phyloP scores from a whole-genome alignment of 64 coral and sea anemone genomes.

The Dendronephthya gigantea region DNA sequence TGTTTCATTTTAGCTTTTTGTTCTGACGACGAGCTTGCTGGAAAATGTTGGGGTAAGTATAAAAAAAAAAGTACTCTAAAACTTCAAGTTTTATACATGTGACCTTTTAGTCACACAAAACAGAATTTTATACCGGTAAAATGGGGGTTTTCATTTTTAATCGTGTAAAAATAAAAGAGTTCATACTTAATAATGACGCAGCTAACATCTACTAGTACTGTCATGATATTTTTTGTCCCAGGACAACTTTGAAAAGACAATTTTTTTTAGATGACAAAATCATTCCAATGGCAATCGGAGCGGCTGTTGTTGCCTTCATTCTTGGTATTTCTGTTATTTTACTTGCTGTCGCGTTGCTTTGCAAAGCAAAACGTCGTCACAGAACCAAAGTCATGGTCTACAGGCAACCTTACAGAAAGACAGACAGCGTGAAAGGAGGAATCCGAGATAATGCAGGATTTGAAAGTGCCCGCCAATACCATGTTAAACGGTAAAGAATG shows the following conservation, averaged over 20 bases:
- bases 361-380: constrained; percentile 11
- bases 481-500: not conserved
- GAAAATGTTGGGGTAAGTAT: constrained; percentile 1
- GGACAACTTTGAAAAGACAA: too few species aligned
- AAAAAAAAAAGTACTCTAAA: not conserved
- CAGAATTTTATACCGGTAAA: too few species aligned
- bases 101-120: too few species aligned
- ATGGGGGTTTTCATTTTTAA: too few species aligned
- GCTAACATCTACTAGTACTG: too few species aligned
- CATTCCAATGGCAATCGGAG: constrained; percentile 8
- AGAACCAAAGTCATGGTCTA: constrained; percentile 6
- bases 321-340: not conserved
- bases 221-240: too few species aligned
- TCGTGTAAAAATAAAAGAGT: too few species aligned
- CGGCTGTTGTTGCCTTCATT: not conserved
- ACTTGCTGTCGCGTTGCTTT: not conserved
- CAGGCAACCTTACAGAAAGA: not conserved
- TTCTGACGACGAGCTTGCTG: not conserved
- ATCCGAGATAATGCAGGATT: not conserved
- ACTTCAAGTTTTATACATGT: too few species aligned
- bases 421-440: not conserved
- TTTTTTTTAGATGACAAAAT: constrained; percentile 15
- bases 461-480: not conserved
- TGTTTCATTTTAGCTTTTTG: not conserved
- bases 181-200: too few species aligned